These are phyloP conservation scores for Leptinotarsa defecta DNA, from an alignment of 1,140 invertebrate genomes.

Conservation along the genomic window DNA sequence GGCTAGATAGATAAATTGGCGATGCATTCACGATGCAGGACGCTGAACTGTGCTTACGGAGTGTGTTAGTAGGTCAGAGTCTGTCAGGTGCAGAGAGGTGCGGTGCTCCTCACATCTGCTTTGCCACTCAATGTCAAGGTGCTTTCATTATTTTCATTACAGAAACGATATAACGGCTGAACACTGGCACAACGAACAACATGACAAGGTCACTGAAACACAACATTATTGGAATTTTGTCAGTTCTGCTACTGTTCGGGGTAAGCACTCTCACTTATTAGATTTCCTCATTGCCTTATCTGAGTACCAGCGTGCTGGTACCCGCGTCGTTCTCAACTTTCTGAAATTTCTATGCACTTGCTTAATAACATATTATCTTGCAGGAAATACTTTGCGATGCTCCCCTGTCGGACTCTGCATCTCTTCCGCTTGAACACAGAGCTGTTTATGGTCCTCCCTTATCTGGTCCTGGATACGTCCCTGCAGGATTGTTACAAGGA, in stretches of 20 bases:
- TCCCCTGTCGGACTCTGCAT: constrained; percentile 75
- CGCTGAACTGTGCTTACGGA: constrained; percentile 48
- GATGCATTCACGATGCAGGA: constrained; percentile 33
- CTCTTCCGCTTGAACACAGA: constrained; percentile 78
- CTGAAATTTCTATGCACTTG: constrained; percentile 6
- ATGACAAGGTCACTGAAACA: constrained; percentile 48
- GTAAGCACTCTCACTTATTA: constrained; percentile 39
- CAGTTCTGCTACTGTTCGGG: constrained; percentile 41
- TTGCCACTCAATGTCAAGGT: constrained; percentile 38
- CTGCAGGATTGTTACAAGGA: constrained; percentile 58
- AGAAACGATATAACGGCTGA: constrained; percentile 41
- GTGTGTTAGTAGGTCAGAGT: constrained; percentile 55
- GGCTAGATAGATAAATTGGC: background rate
- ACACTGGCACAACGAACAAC: constrained; percentile 42
- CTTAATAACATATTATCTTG: constrained; percentile 24
- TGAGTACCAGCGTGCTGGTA: constrained; percentile 18
- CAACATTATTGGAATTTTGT: constrained; percentile 40
- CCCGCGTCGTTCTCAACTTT: background rate
- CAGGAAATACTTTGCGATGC: constrained; percentile 76
- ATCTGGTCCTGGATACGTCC: constrained; percentile 59
- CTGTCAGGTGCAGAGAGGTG: constrained; percentile 45
- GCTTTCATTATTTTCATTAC: constrained; percentile 49
- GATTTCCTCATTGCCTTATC: background rate
- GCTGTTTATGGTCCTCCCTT: constrained; percentile 74
- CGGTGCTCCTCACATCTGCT: constrained; percentile 25